A percentile compares a stretch with the other conserved stretches of the same genome.
phyloP scores from a whole-genome alignment of 2,888 invertebrate genomes.

The Marasmarcha lunaedactyla region DNA sequence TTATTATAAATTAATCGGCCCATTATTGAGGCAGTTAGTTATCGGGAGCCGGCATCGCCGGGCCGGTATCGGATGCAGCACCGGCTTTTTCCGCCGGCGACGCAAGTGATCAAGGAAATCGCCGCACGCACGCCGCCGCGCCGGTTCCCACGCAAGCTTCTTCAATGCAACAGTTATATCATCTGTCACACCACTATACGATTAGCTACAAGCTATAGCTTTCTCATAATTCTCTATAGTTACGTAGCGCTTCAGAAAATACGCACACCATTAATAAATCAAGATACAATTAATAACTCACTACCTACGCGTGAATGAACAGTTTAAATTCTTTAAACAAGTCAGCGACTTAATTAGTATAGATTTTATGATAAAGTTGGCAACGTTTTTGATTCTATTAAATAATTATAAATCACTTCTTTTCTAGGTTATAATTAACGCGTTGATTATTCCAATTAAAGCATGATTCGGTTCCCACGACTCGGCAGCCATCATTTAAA shows the following conservation, averaged over 20 bases:
- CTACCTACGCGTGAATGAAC: no score
- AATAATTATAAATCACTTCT: no score
- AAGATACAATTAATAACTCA: no score
- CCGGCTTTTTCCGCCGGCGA: slow-evolving; percentile 34
- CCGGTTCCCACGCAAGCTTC: slow-evolving; percentile 53
- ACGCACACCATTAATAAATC: no score
- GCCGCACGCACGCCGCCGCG: slow-evolving; percentile 49
- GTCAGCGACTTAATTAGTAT: no score
- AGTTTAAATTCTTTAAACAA: no score
- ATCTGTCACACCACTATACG: neutral
- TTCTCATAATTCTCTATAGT: no score
- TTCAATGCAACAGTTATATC: neutral
- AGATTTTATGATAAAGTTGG: no score
- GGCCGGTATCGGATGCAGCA: slow-evolving; percentile 12
- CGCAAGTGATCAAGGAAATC: slow-evolving; percentile 39
- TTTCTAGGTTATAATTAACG: neutral
- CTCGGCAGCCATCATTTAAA: no score
- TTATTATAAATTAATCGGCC: neutral
- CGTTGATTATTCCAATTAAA: neutral
- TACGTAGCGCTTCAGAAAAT: no score
- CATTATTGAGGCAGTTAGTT: neutral
- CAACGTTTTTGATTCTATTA: no score
- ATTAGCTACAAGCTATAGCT: no score
- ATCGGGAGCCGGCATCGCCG: slow-evolving; percentile 1
- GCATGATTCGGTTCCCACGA: neutral